These are phyloP conservation scores for Apoderus coryli DNA, from an alignment of 2,888 invertebrate genomes.

Conservation along the genomic window DNA sequence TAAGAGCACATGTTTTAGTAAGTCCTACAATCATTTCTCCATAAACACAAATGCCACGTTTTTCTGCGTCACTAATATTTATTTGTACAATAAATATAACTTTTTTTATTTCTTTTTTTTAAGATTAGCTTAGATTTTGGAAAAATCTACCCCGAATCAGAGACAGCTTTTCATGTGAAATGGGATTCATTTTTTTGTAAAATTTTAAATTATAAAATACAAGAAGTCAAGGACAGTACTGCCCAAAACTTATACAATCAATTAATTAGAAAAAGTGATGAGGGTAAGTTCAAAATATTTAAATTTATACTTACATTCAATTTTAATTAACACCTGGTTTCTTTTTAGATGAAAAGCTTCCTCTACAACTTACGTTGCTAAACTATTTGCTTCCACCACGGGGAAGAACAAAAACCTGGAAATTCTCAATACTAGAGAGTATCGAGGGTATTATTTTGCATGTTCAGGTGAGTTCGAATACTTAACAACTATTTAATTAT, in stretches of 20 bases:
- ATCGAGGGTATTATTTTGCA: conserved; percentile 3
- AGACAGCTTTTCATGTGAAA: background rate
- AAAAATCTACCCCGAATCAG: background rate
- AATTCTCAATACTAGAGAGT: conserved; percentile 5
- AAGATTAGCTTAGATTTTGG: no score
- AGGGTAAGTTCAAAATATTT: conserved; percentile 4
- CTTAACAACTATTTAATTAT: no score
- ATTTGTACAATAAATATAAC: no score
- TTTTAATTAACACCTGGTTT: no score
- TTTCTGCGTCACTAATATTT: no score
- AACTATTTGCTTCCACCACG: conserved; percentile 4
- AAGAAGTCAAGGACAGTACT: background rate
- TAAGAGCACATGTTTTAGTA: no score
- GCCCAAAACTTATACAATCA: conserved; percentile 1
- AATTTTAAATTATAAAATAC: background rate
- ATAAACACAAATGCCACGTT: background rate
- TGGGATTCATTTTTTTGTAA: conserved; percentile 6
- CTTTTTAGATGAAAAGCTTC: conserved; percentile 7
- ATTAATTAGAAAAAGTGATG: no score
- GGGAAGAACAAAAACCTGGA: conserved; percentile 3
- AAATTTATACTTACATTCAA: background rate
- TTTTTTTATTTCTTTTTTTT: no score
- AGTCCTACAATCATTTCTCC: background rate
- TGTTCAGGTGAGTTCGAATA: no score
- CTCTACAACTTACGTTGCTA: conserved; percentile 2